Base-by-base conservation (phyloP, 2,113 vertebrate species). In the Lamprologus lemairii region DNA sequence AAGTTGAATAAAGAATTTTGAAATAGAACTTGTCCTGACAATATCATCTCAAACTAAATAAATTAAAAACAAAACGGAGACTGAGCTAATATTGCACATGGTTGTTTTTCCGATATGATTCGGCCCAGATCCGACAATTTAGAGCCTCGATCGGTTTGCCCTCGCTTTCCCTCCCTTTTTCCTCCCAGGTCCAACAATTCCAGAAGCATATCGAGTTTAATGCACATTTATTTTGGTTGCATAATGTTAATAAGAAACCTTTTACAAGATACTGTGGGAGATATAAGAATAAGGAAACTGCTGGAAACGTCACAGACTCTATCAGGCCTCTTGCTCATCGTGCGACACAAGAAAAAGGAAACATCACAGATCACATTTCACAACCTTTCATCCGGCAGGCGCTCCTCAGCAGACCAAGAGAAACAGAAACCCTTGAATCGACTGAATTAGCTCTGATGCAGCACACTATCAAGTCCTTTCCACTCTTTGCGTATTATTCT, bases 181-280 rank as follows among this genome's bases (percentile, higher is more conserved):
- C 26, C 55, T 87, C 37, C 84, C 90, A 35, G 58, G 33, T 87
- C 88, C 86, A 91, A 87, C 90, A 80, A 92, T 88, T 65, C 88
- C 94, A 94, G 94, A 96, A 96, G 89, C 94, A 91, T 93, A 92
- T 95, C 90, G 93, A 90, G 93, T 93, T 95, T 95, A 97, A 97
- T 96, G 96, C 96, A 97, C 96, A 96, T 96, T 96, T 96, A 96
- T 97, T 97, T 97, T 97, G 96, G 97, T 97, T 97, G 96, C 96
- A 96, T 97, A 97, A 96, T 95, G 93, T 96, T 95, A 93, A 96
- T 95, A 95, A 95, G 88, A 96, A 96, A 96, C 88, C 84, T 94
- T 96, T 94, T 92, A 97, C 95, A 96, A 95, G 94, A 96, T 96
- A 95, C 86, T 90, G 94, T 92, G 94, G 95, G 95, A 92, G 90